A percentile compares a stretch with the other conserved stretches of the same genome.
phyloP scores from a whole-genome alignment of 2,113 vertebrate species.

The Ondatra zibethicus region DNA sequence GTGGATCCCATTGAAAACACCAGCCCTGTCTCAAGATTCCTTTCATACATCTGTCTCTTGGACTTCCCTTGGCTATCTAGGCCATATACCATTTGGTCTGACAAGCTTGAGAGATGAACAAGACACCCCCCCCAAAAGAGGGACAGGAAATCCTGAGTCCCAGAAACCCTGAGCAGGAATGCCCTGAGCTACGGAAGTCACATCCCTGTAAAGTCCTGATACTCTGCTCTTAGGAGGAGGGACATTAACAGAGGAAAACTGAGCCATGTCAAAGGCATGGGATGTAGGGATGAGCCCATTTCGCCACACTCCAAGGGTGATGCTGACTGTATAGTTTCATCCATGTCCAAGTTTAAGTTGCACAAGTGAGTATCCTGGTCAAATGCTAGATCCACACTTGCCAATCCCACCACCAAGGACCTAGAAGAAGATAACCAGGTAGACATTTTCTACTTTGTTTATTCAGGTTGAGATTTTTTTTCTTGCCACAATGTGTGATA shows the following conservation, averaged over 20 bases:
- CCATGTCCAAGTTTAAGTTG: background rate
- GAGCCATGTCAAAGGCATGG: background rate
- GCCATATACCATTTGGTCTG: background rate
- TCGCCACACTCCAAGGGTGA: too few species aligned
- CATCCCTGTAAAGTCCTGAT: background rate
- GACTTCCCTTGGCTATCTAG: background rate
- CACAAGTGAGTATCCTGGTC: background rate
- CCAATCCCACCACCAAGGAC: background rate
- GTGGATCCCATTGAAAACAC: background rate
- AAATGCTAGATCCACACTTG: background rate
- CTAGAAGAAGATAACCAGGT: background rate
- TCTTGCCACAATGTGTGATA: background rate
- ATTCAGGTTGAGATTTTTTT: background rate
- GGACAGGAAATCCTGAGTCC: background rate
- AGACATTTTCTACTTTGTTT: background rate
- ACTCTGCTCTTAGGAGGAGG: background rate
- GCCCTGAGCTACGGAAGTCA: background rate
- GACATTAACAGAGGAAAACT: background rate
- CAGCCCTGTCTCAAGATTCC: background rate
- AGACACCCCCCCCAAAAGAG: too few species aligned
- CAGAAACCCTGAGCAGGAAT: background rate
- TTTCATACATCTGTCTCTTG: background rate
- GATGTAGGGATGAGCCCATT: background rate
- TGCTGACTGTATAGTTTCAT: fast-evolving
- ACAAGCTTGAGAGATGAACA: background rate